Evolutionary conservation across 2,888 invertebrate species (phyloP).

Genomic region (Notocelia uddmanniana): DNA sequence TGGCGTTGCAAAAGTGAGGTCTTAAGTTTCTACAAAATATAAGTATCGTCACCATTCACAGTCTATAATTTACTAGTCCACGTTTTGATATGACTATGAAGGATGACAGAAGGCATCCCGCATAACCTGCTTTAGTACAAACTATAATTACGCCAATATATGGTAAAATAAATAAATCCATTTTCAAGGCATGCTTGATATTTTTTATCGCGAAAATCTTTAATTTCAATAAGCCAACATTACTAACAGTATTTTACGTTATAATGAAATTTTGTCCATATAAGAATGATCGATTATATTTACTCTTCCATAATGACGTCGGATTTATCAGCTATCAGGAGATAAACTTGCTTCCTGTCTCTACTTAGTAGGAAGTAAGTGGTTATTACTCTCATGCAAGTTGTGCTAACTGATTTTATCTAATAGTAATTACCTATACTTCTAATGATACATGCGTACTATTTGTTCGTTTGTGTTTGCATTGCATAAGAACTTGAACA

Average conservation of each 20-base stretch:
- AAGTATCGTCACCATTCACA: background rate
- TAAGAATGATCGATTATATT: slow-evolving; percentile 36
- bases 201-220: slow-evolving; percentile 27
- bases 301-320: background rate
- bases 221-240: background rate
- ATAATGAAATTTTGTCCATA: slow-evolving; percentile 29
- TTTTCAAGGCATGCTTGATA: background rate
- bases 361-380: slow-evolving; percentile 25
- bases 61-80: background rate
- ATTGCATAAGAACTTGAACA: background rate
- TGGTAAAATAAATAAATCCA: background rate
- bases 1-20: background rate
- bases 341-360: slow-evolving; percentile 35
- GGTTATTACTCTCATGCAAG: slow-evolving; percentile 29
- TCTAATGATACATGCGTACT: slow-evolving; percentile 1
- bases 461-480: no score
- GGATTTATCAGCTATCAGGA: slow-evolving; percentile 13
- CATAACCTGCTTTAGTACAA: background rate
- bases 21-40: background rate
- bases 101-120: background rate
- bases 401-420: slow-evolving; percentile 24
- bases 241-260: slow-evolving; percentile 6
- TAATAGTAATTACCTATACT: slow-evolving; percentile 2
- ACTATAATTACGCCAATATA: background rate
- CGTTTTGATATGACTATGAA: background rate